phyloP scores from a whole-genome alignment of 2,888 invertebrate genomes.

The Brenthis ino region DNA sequence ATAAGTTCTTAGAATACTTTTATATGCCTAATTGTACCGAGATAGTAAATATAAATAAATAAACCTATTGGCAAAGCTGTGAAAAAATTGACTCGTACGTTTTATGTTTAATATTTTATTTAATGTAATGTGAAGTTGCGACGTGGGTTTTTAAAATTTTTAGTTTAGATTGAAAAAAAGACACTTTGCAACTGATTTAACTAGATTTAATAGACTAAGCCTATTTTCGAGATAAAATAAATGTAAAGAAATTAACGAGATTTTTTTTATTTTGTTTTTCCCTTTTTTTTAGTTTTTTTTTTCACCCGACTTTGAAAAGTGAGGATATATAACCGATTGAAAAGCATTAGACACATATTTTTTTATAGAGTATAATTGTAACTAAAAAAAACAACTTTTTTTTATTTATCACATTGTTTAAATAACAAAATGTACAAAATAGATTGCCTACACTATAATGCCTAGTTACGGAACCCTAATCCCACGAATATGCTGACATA shows the following conservation, averaged over 20 bases:
- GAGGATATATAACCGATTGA: neutral
- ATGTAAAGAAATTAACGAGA: slow-evolving; percentile 59
- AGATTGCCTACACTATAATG: no score
- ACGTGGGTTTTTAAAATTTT: slow-evolving; percentile 53
- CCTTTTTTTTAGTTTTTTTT: neutral
- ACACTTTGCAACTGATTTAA: slow-evolving; percentile 64
- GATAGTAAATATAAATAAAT: slow-evolving; percentile 52
- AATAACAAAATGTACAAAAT: no score
- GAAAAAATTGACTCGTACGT: slow-evolving; percentile 62
- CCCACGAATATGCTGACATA: no score
- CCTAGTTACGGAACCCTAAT: no score
- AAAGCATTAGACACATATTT: neutral
- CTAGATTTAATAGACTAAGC: slow-evolving; percentile 68
- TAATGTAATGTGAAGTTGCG: slow-evolving; percentile 67
- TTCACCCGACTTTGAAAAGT: neutral
- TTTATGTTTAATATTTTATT: slow-evolving; percentile 60
- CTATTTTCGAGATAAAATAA: slow-evolving; percentile 79
- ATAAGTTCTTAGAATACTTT: slow-evolving; percentile 50
- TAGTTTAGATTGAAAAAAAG: slow-evolving; percentile 37
- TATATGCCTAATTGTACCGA: neutral
- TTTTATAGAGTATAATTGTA: no score
- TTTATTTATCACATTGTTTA: no score
- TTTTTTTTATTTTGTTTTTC: slow-evolving; percentile 40
- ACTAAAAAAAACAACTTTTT: no score
- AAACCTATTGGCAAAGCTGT: slow-evolving; percentile 54